Evolutionary conservation across 2,113 vertebrate genomes (phyloP).

Genomic region (Prunella himalayana): DNA sequence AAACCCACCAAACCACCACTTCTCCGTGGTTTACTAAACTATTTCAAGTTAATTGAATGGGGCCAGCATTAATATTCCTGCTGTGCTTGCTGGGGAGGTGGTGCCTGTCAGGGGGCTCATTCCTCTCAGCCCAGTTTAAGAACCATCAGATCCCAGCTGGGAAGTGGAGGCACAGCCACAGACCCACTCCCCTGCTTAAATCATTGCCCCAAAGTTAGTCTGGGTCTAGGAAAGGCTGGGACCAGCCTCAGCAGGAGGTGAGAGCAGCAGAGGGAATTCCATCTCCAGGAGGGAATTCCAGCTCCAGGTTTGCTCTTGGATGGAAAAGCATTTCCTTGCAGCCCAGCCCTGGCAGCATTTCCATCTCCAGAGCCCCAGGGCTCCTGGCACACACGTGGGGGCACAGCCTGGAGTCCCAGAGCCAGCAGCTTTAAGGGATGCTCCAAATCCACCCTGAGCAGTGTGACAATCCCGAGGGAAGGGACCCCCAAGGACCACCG

Average conservation of each 20-base stretch:
- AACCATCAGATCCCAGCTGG: neutral
- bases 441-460: neutral
- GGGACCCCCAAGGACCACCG: neutral
- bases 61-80: neutral
- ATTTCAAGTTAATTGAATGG: constrained; percentile 1
- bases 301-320: neutral
- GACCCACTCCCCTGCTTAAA: neutral
- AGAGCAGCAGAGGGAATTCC: neutral
- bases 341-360: neutral
- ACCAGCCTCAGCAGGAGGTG: neutral
- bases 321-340: neutral
- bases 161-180: neutral
- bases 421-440: neutral
- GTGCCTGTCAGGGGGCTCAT: neutral
- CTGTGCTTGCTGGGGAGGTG: neutral
- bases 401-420: fast-evolving
- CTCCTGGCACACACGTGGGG: neutral
- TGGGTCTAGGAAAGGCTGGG: neutral
- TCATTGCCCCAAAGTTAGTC: neutral
- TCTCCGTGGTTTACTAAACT: neutral
- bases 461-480: neutral
- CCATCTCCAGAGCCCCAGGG: neutral
- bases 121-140: constrained; percentile 3
- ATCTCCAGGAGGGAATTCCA: neutral
- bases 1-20: neutral